Evolutionary conservation across 2,888 invertebrate species (phyloP).

Genomic region (Oscheius onirici): DNA sequence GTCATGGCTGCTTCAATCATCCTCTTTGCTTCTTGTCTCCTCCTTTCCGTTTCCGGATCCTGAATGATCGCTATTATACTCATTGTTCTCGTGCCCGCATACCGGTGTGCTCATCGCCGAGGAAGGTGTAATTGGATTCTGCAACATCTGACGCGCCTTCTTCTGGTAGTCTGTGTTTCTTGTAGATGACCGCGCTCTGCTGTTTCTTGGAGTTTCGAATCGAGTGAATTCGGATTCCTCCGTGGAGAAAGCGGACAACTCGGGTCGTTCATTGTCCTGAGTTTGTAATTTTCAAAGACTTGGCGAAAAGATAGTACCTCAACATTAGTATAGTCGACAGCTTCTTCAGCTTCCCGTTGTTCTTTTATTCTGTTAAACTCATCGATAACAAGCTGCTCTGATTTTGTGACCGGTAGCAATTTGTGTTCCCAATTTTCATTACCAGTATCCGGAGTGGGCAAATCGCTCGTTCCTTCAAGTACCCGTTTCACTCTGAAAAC

Average conservation of each 20-base stretch:
- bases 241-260: not conserved
- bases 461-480: slow-evolving; percentile 44
- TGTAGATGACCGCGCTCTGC: slow-evolving; percentile 19
- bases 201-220: slow-evolving; percentile 21
- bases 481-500: slow-evolving; percentile 38
- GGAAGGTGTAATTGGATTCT: slow-evolving; percentile 37
- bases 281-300: not conserved
- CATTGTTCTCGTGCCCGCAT: not conserved
- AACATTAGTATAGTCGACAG: slow-evolving; percentile 32
- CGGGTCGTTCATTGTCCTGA: not conserved
- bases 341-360: slow-evolving; percentile 44
- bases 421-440: slow-evolving; percentile 58
- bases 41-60: slow-evolving; percentile 39
- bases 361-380: slow-evolving; percentile 49
- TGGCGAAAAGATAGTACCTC: not conserved
- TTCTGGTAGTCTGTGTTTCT: slow-evolving; percentile 49
- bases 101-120: slow-evolving; percentile 1
- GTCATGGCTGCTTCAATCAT: slow-evolving; percentile 47
- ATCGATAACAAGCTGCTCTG: slow-evolving; percentile 53
- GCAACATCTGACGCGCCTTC: slow-evolving; percentile 57
- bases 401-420: slow-evolving; percentile 43
- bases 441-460: slow-evolving; percentile 39
- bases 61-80: not conserved
- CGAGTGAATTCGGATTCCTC: not conserved
- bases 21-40: slow-evolving; percentile 50